Percentiles rank a stretch among this genome's conserved stretches.
phyloP scores from a whole-genome alignment of 2,888 invertebrate species.

The Epirrita christyi region DNA sequence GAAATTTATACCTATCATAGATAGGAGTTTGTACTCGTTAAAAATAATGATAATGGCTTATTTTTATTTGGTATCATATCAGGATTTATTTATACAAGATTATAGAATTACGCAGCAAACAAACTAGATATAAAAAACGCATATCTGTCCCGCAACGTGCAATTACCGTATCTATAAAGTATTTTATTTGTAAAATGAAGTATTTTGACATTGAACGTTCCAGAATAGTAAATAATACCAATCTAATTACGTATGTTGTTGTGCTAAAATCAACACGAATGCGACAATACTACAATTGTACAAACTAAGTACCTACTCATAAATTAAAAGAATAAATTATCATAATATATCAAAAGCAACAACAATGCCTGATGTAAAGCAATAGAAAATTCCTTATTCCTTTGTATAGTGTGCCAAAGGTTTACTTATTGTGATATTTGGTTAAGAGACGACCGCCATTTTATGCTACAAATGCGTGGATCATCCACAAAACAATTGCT shows the following conservation, averaged over 20 bases:
- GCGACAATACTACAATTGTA: neutral
- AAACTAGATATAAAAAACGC: neutral
- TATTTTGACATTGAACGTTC: slow-evolving; percentile 1
- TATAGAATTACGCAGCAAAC: neutral
- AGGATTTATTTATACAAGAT: neutral
- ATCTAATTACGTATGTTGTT: neutral
- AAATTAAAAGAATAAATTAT: neutral
- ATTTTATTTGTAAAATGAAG: neutral
- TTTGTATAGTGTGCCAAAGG: slow-evolving; percentile 60
- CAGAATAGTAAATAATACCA: neutral
- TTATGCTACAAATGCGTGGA: slow-evolving; percentile 31
- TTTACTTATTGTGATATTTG: slow-evolving; percentile 78
- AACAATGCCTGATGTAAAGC: neutral
- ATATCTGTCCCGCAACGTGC: neutral
- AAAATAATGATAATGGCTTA: neutral
- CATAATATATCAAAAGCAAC: neutral
- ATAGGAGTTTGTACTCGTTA: neutral
- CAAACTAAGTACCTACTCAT: too few species aligned
- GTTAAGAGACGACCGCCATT: slow-evolving; percentile 49
- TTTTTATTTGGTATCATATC: neutral
- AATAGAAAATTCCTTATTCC: slow-evolving; percentile 12
- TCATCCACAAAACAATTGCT: neutral
- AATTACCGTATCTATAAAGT: neutral
- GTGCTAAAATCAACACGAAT: neutral
- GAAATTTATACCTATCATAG: slow-evolving; percentile 16